Conservation (phyloP, 2,888 invertebrate species). For the Tenthredo amoena region DNA sequence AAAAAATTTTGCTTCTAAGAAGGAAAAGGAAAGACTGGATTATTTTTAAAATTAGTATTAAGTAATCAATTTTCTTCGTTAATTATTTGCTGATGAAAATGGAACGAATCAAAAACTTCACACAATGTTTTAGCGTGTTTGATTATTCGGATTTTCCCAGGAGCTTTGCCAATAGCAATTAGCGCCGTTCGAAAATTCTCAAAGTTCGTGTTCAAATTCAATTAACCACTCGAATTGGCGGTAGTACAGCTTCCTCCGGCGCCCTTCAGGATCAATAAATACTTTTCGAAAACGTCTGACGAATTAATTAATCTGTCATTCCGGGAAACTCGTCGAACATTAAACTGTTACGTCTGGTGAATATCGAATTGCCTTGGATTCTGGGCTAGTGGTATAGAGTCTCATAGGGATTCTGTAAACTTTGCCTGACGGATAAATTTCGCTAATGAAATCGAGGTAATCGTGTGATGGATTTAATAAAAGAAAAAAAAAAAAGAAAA, state of each 20-base stretch:
- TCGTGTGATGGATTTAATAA: not conserved
- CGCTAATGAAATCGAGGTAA: not conserved
- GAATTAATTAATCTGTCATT: conserved; percentile 23
- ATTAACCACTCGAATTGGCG: not conserved
- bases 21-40: too few relatives aligned
- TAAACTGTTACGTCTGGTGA: not conserved
- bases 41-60: too few relatives aligned
- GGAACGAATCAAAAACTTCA: not conserved
- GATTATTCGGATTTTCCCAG: not conserved
- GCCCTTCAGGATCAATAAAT: conserved; percentile 7
- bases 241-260: not conserved
- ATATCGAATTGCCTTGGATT: not conserved
- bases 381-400: not conserved
- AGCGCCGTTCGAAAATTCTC: not conserved
- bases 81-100: not conserved
- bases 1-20: not conserved
- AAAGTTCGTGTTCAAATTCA: conserved; percentile 1
- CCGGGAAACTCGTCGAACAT: not conserved
- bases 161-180: conserved; percentile 27
- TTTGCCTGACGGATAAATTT: not conserved
- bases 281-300: not conserved
- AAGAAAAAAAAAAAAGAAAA: not conserved
- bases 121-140: not conserved
- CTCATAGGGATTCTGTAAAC: not conserved
- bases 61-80: not conserved